phyloP scores from a whole-genome alignment of 2,797 vertebrate genomes.

The Carapus acus region DNA sequence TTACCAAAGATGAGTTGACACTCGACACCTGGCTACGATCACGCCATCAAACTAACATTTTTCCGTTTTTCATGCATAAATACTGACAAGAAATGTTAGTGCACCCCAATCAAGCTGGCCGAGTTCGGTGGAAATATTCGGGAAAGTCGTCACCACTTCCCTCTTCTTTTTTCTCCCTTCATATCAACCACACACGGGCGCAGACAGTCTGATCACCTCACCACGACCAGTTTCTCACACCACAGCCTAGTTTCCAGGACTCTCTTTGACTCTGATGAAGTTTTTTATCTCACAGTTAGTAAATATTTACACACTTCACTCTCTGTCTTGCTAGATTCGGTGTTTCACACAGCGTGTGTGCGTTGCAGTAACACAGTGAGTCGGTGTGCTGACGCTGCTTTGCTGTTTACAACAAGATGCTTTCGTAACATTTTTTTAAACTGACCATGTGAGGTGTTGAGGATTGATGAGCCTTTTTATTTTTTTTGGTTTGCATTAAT shows the following conservation, averaged over 20 bases:
- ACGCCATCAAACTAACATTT: no score
- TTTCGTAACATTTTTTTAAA: conserved; percentile 48
- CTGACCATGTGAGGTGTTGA: conserved; percentile 34
- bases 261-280: conserved; percentile 27
- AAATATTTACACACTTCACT: conserved; percentile 3
- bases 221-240: conserved; percentile 6
- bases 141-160: conserved; percentile 9
- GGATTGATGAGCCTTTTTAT: conserved; percentile 56
- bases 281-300: conserved; percentile 22
- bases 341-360: conserved; percentile 23
- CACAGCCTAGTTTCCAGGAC: conserved; percentile 8
- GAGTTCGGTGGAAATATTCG: conserved; percentile 32
- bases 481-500: conserved; percentile 51
- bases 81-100: no score
- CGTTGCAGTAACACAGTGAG: conserved; percentile 38
- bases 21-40: no score
- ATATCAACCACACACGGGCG: conserved; percentile 4
- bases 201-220: conserved; percentile 6
- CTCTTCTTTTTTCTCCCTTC: conserved; percentile 4
- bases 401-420: conserved; percentile 38
- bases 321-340: conserved; percentile 6
- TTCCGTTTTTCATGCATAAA: no score
- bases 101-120: no score
- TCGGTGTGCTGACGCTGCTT: conserved; percentile 34
- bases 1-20: conserved; percentile 51